Evolutionary conservation across 2,113 vertebrate genomes (phyloP), one percentile per base, ranked within the genome.

Genomic region (Zapus hudsonius): DNA sequence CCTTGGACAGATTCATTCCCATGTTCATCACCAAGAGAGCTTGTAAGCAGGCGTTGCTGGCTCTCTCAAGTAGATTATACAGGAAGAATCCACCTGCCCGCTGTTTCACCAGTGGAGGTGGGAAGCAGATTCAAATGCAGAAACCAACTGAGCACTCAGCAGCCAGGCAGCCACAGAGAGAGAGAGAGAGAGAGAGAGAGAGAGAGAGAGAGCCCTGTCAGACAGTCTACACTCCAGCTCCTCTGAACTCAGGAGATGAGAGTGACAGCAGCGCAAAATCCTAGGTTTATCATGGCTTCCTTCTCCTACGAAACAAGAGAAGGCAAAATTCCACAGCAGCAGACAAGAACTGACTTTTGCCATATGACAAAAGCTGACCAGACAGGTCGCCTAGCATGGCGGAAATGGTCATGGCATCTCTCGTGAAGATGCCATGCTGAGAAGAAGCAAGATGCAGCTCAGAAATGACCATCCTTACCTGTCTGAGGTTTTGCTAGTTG

Each of bases 361-460:
- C 66, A 3, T 83, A 73, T 79, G 47, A 38, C 44, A 87, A 93
- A 63, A 57, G 3, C 76, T 84, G 27, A 78, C 55, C 27, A 86
- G 25, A 83, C 69, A 12, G 17, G 8, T 29, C 42, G 88, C 83
- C 52, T 36, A 70, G 59, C 91, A 52, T 27, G 66, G 13, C 64
- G 88, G 29, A 74, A 84, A 63, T 89, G 17, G 3, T 72, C 66
- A 4, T 4, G 15, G 23, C 5, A 40, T 42, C 52, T 80, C 84
- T 95, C 82, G 66, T 74, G 84, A 84, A 87, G 42, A 75, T 80
- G n/a, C n/a, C n/a, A n/a, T 94, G 86, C 70, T 90, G 40, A 89
- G 15, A 78, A 72, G 27, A 44, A 52, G 52, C 52, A 2, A 84
- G 47, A 76, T 69, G 33, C 27, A 84, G 40, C 16, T 75, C 2